These are phyloP conservation scores for Malacosoma neustria DNA, from an alignment of 2,888 invertebrate species.

Conservation along the genomic window DNA sequence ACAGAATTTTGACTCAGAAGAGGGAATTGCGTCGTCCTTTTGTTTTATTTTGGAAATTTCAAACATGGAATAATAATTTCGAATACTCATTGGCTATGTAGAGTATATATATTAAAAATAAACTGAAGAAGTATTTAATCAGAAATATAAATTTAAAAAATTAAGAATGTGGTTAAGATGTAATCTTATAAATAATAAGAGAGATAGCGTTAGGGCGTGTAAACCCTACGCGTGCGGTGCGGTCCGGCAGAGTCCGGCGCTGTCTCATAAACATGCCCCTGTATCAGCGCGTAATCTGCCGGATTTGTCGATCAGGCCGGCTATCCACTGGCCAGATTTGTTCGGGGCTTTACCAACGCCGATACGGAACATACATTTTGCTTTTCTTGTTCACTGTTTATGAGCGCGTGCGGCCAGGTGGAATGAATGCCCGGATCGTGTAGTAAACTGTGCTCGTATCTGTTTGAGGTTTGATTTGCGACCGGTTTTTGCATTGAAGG, in stretches of 20 bases:
- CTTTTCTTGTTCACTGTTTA: constrained; percentile 65
- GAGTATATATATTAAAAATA: too few species aligned
- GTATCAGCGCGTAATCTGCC: constrained; percentile 74
- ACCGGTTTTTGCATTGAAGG: not conserved
- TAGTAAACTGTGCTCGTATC: not conserved
- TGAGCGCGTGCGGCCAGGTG: constrained; percentile 49
- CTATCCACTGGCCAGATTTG: constrained; percentile 70
- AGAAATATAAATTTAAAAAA: too few species aligned
- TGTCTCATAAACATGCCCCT: constrained; percentile 69
- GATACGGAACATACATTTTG: constrained; percentile 66
- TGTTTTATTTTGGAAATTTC: too few species aligned
- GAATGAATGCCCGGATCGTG: constrained; percentile 22
- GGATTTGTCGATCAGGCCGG: constrained; percentile 74
- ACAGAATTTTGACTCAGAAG: too few species aligned
- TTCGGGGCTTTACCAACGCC: constrained; percentile 55
- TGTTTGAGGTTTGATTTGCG: not conserved
- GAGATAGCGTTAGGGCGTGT: constrained; percentile 1
- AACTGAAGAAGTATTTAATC: too few species aligned
- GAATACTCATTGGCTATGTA: too few species aligned
- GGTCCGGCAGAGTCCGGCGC: constrained; percentile 43
- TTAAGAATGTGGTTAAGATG: too few species aligned
- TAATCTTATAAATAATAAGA: too few species aligned
- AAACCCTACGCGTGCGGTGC: constrained; percentile 37
- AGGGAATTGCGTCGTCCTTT: too few species aligned
- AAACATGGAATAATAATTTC: too few species aligned